Evolutionary conservation across 2,113 vertebrate species (phyloP).

Genomic region (Mus musculus): GRCm39 chr4:127927001-127927500

Average conservation of each 20-base stretch:
- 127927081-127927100: accelerated
- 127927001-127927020: background rate
- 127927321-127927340: background rate
- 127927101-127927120: background rate
- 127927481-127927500: background rate
- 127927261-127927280: background rate
- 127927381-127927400: background rate
- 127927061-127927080: too few relatives aligned
- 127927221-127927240: background rate
- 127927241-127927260: background rate
- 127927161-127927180: background rate
- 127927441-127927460: background rate
- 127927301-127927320: background rate
- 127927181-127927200: background rate
- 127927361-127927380: background rate
- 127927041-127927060: background rate
- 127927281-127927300: background rate
- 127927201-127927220: background rate
- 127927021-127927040: background rate
- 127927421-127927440: background rate
- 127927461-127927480: background rate
- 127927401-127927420: background rate
- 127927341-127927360: background rate
- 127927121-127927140: background rate
- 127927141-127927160: background rate